Evolutionary conservation across 2,888 invertebrate species (phyloP).

Genomic region (Acronicta aceris): DNA sequence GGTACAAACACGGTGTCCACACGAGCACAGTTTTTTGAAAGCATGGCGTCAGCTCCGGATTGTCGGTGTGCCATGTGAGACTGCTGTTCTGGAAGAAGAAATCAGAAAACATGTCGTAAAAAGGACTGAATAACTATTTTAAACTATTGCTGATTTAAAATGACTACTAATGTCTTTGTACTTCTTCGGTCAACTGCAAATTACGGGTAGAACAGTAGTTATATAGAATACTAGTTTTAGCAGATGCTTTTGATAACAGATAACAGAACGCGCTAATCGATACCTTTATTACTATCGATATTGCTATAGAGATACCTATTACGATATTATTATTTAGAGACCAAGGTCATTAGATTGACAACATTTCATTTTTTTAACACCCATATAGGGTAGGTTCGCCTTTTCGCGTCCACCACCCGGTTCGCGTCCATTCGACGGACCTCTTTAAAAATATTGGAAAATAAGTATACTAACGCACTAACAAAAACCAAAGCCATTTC

Average conservation of each 20-base stretch:
- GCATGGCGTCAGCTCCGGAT: conserved; percentile 96
- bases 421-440: too few species aligned
- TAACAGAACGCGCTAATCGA: background rate
- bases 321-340: conserved; percentile 30
- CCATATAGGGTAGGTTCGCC: too few species aligned
- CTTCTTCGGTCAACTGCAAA: too few species aligned
- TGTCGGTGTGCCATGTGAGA: conserved; percentile 94
- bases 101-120: conserved; percentile 18
- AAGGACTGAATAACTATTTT: background rate
- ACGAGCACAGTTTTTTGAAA: conserved; percentile 97
- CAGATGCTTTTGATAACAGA: background rate
- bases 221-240: background rate
- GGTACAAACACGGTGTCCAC: conserved; percentile 96
- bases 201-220: background rate
- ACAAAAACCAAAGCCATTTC: too few species aligned
- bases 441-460: too few species aligned
- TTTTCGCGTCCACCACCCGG: too few species aligned
- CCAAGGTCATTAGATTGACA: conserved; percentile 32
- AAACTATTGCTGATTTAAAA: too few species aligned
- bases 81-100: conserved; percentile 91
- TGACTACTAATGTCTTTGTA: too few species aligned
- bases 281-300: conserved; percentile 15
- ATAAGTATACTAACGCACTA: too few species aligned
- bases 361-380: too few species aligned
- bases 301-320: conserved; percentile 20